Conservation (phyloP, 37 sponge, comb jelly and placozoan genomes). For the Tethya wilhelma region DNA sequence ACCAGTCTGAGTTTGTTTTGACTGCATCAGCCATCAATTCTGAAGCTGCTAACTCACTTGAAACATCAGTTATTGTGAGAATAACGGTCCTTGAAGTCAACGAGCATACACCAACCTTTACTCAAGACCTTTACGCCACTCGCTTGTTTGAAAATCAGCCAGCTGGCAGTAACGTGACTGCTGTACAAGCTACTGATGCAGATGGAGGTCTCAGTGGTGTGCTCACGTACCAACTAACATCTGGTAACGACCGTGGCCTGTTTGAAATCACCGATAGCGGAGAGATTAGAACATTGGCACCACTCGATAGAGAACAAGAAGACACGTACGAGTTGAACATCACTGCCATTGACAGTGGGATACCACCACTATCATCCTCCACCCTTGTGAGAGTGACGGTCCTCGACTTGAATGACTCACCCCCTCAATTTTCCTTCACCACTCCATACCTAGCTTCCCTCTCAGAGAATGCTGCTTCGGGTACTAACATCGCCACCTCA, state of each 20-base stretch:
- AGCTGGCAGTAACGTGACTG: slow-evolving; percentile 15
- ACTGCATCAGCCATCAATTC: slow-evolving; percentile 48
- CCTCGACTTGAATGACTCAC: slow-evolving; percentile 47
- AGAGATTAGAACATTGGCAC: background rate
- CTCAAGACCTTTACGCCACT: slow-evolving; percentile 16
- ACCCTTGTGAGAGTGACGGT: slow-evolving; percentile 36
- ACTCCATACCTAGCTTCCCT: slow-evolving; percentile 18
- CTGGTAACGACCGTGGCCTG: slow-evolving; percentile 2
- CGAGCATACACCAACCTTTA: slow-evolving; percentile 61
- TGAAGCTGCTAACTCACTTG: background rate
- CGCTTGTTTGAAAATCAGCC: slow-evolving; percentile 41
- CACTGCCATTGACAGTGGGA: slow-evolving; percentile 55
- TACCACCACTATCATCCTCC: slow-evolving; percentile 52
- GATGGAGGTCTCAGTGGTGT: slow-evolving; percentile 65
- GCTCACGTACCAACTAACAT: slow-evolving; percentile 5
- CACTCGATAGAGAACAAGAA: slow-evolving; percentile 22
- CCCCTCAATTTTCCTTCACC: slow-evolving; percentile 46
- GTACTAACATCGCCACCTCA: slow-evolving; percentile 17
- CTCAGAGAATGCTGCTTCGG: slow-evolving; percentile 37
- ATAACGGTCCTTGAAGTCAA: slow-evolving; percentile 48
- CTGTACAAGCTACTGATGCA: slow-evolving; percentile 40
- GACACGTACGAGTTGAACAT: slow-evolving; percentile 44
- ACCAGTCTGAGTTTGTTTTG: slow-evolving; percentile 22
- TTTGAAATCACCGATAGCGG: slow-evolving; percentile 23
- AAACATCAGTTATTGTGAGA: slow-evolving; percentile 11